Conservation (phyloP, 2,113 vertebrate species). For the Tupaia tana region DNA sequence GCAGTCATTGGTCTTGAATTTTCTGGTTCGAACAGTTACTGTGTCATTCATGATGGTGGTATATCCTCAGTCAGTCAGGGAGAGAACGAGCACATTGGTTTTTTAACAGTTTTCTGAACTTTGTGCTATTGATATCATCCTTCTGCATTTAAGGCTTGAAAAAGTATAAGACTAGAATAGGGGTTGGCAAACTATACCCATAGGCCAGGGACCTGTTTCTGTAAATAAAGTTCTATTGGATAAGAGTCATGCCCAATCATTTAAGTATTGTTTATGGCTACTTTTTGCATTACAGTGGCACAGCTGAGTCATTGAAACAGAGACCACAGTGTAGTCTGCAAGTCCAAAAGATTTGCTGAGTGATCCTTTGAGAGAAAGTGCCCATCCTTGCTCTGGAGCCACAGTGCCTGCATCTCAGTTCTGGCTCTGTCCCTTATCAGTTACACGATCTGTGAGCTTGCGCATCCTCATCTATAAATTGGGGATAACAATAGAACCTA, state of each 20-base stretch:
- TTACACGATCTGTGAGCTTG: background rate
- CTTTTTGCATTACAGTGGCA: background rate
- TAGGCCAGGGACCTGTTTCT: background rate
- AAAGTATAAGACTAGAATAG: background rate
- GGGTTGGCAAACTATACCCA: background rate
- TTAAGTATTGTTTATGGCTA: background rate
- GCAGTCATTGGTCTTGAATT: no score
- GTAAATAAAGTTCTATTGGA: slow-evolving; percentile 19
- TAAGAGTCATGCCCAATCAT: background rate
- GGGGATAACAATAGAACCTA: background rate
- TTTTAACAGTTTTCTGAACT: background rate
- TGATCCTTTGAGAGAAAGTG: background rate
- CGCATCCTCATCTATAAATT: background rate
- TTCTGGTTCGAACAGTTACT: no score
- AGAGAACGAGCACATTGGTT: no score
- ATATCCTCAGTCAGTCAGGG: no score
- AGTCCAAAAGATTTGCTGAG: background rate
- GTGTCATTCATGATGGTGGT: no score
- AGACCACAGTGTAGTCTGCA: background rate
- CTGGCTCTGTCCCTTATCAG: background rate
- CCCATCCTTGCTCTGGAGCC: background rate
- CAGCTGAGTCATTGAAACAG: background rate
- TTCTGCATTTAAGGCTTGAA: background rate
- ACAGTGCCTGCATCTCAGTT: background rate
- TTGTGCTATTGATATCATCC: background rate